Evolutionary conservation across 2,113 vertebrate species (phyloP).

Genomic region (cattle (Bos taurus)): ARS-UCD2.0 NC_037328.1:45234001-45234500

Average conservation of each 20-base stretch:
- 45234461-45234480: neutral
- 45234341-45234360: neutral
- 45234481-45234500: neutral
- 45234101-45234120: slow-evolving; percentile 15
- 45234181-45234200: neutral
- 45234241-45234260: neutral
- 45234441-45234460: neutral
- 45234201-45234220: neutral
- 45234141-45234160: neutral
- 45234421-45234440: neutral
- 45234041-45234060: slow-evolving; percentile 24
- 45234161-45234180: neutral
- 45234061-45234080: neutral
- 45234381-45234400: neutral
- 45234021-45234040: neutral
- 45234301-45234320: neutral
- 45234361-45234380: neutral
- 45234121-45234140: neutral
- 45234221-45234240: neutral
- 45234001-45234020: slow-evolving; percentile 40
- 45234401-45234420: neutral
- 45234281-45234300: neutral
- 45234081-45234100: neutral
- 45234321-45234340: neutral
- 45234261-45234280: neutral